These are phyloP conservation scores for Engystomops pustulosus DNA, from an alignment of 2,113 vertebrate genomes.

Conservation along the genomic window DNA sequence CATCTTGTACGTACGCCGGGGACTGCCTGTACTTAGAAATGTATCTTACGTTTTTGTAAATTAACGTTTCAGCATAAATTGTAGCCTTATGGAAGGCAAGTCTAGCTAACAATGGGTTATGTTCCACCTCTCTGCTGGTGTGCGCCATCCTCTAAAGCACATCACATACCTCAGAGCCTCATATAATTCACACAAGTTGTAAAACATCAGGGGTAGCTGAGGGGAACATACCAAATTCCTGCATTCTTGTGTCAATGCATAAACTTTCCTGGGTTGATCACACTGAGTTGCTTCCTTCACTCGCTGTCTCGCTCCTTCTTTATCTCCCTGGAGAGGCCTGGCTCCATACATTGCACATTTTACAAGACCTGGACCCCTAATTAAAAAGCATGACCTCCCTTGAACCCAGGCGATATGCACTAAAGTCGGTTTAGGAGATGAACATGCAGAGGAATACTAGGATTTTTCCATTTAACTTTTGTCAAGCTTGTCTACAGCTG, in stretches of 20 bases:
- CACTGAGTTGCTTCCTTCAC: slow-evolving; percentile 11
- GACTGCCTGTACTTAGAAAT: no score
- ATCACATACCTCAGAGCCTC: slow-evolving; percentile 34
- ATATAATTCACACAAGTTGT: slow-evolving; percentile 57
- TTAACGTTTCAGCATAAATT: background rate
- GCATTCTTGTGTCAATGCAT: slow-evolving; percentile 56
- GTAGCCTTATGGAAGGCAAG: background rate
- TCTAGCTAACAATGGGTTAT: slow-evolving; percentile 43
- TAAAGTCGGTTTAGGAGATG: slow-evolving; percentile 38
- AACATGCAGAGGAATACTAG: slow-evolving; percentile 2
- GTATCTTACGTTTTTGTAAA: no score
- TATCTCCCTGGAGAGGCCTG: slow-evolving; percentile 25
- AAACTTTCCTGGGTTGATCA: slow-evolving; percentile 45
- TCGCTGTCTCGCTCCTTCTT: background rate
- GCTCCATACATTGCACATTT: slow-evolving; percentile 43
- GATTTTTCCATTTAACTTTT: background rate
- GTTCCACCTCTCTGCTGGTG: slow-evolving; percentile 33
- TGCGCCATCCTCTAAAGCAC: slow-evolving; percentile 25
- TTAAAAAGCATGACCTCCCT: slow-evolving; percentile 52
- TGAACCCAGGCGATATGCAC: slow-evolving; percentile 39
- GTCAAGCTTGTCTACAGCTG: background rate
- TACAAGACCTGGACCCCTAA: slow-evolving; percentile 52
- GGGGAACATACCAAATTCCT: slow-evolving; percentile 58
- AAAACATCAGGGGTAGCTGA: slow-evolving; percentile 58
- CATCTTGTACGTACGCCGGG: no score